Percentiles rank a stretch among this genome's conserved stretches.
Conservation (phyloP, 2,888 invertebrate species). For the Euspilapteryx auroguttella region DNA sequence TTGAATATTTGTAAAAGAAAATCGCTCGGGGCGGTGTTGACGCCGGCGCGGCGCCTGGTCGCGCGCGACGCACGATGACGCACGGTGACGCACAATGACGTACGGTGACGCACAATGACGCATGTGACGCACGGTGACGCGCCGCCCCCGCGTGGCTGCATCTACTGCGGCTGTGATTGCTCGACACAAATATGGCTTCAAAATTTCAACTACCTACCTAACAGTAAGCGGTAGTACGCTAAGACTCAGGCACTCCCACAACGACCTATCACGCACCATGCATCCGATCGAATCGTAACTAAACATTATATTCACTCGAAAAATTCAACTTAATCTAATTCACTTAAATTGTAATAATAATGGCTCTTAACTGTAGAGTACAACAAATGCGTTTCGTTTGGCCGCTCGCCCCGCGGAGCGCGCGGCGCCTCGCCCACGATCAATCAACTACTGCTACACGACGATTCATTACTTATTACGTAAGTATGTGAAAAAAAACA, state of each 20-base stretch:
- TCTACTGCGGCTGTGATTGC: constrained; percentile 50
- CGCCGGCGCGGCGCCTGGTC: constrained; percentile 9
- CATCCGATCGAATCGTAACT: constrained; percentile 53
- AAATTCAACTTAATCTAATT: constrained; percentile 56
- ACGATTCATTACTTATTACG: constrained; percentile 48
- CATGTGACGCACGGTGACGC: constrained; percentile 4
- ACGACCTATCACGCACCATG: constrained; percentile 53
- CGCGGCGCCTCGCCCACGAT: constrained; percentile 15
- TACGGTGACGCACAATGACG: constrained; percentile 3
- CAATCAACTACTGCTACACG: constrained; percentile 44
- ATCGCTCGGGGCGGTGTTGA: constrained; percentile 17
- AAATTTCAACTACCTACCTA: constrained; percentile 62
- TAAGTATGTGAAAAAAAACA: constrained; percentile 53
- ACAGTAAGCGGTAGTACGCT: constrained; percentile 60
- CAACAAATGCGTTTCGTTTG: constrained; percentile 59
- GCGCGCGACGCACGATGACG: constrained; percentile 8
- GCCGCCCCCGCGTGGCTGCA: constrained; percentile 18
- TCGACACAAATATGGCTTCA: constrained; percentile 40
- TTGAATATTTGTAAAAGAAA: constrained; percentile 48
- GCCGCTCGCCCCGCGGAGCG: constrained; percentile 8
- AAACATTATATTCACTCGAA: constrained; percentile 55
- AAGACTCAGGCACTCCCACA: constrained; percentile 54
- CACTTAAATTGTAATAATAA: constrained; percentile 57
- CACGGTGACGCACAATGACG: background rate
- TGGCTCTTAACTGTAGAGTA: constrained; percentile 57